A percentile compares a stretch with the other conserved stretches of the same genome.
Evolutionary conservation across 1,140 invertebrate genomes (phyloP).

Genomic region (Samia ricini): DNA sequence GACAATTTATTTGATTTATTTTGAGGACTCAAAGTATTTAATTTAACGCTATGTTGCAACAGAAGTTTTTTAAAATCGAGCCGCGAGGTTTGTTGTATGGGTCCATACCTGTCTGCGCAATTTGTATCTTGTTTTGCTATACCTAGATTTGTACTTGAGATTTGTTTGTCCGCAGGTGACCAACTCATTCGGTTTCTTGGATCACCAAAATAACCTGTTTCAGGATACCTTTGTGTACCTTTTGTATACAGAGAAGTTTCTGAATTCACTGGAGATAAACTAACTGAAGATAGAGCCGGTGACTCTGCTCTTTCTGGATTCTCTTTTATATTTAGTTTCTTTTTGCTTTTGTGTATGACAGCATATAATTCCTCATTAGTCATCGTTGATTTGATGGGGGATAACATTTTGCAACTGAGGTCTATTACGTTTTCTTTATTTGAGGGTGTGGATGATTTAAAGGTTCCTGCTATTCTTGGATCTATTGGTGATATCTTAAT

Average conservation of each 20-base stretch:
- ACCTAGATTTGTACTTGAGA: constrained; percentile 13
- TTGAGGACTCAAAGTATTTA: constrained; percentile 78
- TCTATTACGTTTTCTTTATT: constrained; percentile 65
- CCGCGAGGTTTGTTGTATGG: constrained; percentile 82
- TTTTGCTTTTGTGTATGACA: constrained; percentile 88
- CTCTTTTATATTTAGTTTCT: constrained; percentile 84
- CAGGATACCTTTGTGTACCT: constrained; percentile 71
- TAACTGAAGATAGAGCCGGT: constrained; percentile 73
- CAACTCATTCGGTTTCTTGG: constrained; percentile 75
- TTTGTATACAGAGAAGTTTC: constrained; percentile 69
- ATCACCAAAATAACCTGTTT: constrained; percentile 79
- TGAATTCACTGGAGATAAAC: constrained; percentile 75
- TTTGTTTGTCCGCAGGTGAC: constrained; percentile 73
- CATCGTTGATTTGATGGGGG: constrained; percentile 85
- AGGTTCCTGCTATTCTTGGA: constrained; percentile 74
- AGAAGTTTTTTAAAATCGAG: constrained; percentile 90
- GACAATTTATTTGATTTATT: constrained; percentile 82
- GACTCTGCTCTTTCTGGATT: constrained; percentile 76
- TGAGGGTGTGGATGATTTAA: constrained; percentile 80
- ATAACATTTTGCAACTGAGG: constrained; percentile 70
- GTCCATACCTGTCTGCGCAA: constrained; percentile 79
- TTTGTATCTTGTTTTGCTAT: constrained; percentile 76
- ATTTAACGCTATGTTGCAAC: constrained; percentile 82
- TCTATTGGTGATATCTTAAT: constrained; percentile 82
- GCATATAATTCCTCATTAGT: constrained; percentile 87